Percentiles rank a stretch among this genome's conserved stretches.
These are phyloP conservation scores for Campoletis sonorensis DNA, from an alignment of 1,140 invertebrate genomes.

Conservation along the genomic window DNA sequence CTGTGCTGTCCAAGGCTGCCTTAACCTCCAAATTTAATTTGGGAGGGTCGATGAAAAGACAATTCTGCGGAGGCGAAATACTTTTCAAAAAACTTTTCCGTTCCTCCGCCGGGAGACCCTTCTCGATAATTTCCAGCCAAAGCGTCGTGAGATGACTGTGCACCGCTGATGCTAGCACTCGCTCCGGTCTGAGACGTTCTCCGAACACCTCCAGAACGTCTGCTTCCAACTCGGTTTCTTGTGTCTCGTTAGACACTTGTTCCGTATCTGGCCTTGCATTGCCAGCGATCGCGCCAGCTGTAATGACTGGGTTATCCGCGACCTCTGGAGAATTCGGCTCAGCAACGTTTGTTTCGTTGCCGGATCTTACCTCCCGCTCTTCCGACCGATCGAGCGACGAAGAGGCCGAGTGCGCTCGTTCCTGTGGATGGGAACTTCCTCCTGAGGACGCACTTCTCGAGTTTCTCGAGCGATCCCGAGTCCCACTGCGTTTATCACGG, in stretches of 20 bases:
- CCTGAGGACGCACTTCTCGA: constrained; percentile 17
- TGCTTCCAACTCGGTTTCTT: constrained; percentile 35
- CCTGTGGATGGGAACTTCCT: constrained; percentile 14
- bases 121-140: constrained; percentile 39
- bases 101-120: constrained; percentile 43
- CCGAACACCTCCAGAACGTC: constrained; percentile 43
- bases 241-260: neutral
- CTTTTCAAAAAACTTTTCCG: constrained; percentile 41
- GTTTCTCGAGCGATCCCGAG: constrained; percentile 3
- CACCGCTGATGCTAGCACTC: too few species aligned
- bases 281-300: constrained; percentile 16
- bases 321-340: constrained; percentile 5
- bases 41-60: constrained; percentile 46
- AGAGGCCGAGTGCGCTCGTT: constrained; percentile 14
- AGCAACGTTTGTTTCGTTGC: neutral
- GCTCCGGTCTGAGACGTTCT: constrained; percentile 42
- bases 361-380: neutral
- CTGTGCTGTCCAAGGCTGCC: constrained; percentile 27
- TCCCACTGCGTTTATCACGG: neutral
- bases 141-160: constrained; percentile 45
- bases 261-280: constrained; percentile 23
- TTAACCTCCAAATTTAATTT: constrained; percentile 49
- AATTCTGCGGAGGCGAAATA: constrained; percentile 49
- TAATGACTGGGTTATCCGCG: constrained; percentile 24
- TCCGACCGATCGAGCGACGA: constrained; percentile 19